Base-by-base conservation (phyloP, 1,140 invertebrate genomes). In the Homarus americanus region DNA sequence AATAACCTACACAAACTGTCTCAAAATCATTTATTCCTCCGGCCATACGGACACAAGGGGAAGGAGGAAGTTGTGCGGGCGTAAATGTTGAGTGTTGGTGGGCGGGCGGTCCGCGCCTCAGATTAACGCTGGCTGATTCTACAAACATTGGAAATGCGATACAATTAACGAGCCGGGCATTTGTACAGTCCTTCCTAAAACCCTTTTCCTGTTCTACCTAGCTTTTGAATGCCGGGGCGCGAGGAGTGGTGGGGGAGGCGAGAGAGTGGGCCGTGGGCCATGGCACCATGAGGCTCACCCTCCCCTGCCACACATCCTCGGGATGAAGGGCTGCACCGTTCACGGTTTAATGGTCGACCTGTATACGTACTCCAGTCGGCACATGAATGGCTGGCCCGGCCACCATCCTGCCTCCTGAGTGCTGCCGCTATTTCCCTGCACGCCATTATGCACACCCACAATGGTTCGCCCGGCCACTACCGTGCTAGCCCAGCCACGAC, bases 261-360 rank as follows among this genome's bases (percentile, higher is more conserved):
- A 15, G 36, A 17, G 53, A 17, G 53, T 38, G 53, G 53, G 53
- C 53, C 41, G n/a, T 36, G 28, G 28, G 38, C 53, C 44, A 24
- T 32, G 28, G 9, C 28, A 24, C 41, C 41, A 17, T 17, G 24
- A 10, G 69, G 34, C 40, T 40, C 32, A 36, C n/a, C 28, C 38
- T 36, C n/a, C 84, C 72, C 41, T 20, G 41, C 24, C 34, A 34
- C 28, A 24, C 17, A 24, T 63, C 63, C 82, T 76, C 84, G 58
- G 69, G 41, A 86, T 86, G 84, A 86, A 86, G 84, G 84, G 69
- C 34, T 66, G 76, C 75, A 69, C 40, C 49, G 36, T 87, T 87
- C 86, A 87, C 86, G 86, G 76, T 79, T 66, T 87, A 87, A 87
- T 87, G 86, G 86, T 87, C 86, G 24, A 63, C 72, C 58, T 87